Conservation (phyloP, 2,888 invertebrate genomes). For the Vesta saturnalis region DNA sequence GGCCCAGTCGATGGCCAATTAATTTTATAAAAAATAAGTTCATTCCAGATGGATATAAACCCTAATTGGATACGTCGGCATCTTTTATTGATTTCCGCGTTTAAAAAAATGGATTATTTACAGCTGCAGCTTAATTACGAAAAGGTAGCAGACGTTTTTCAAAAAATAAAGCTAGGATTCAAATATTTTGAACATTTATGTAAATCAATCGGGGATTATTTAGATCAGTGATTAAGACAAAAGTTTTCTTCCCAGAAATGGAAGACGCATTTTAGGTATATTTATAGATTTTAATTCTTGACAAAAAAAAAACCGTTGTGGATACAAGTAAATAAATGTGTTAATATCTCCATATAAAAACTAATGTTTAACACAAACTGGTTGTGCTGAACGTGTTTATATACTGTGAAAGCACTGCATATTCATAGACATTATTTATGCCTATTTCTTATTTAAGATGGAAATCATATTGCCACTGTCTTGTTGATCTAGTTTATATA, state of each 20-base stretch:
- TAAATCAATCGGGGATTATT: constrained; percentile 19
- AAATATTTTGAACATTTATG: constrained; percentile 14
- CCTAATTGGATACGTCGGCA: constrained; percentile 45
- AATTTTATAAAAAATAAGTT: constrained; percentile 42
- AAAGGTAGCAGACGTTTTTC: constrained; percentile 3
- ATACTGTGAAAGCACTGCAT: constrained; percentile 43
- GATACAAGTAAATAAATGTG: constrained; percentile 23
- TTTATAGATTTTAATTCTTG: not conserved
- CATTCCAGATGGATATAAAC: constrained; percentile 45
- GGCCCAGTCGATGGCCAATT: constrained; percentile 49
- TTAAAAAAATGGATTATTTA: constrained; percentile 19
- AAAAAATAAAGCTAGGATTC: constrained; percentile 1
- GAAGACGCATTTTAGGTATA: not conserved
- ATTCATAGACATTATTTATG: constrained; percentile 46
- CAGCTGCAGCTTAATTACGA: constrained; percentile 15
- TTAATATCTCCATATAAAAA: constrained; percentile 30
- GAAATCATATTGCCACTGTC: constrained; percentile 42
- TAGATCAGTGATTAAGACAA: constrained; percentile 15
- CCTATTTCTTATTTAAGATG: constrained; percentile 40
- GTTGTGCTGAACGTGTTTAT: constrained; percentile 34
- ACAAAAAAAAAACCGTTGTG: constrained; percentile 10
- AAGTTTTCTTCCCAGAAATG: not conserved
- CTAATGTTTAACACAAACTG: constrained; percentile 36
- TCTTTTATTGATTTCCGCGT: constrained; percentile 34
- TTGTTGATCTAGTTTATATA: constrained; percentile 40